These are phyloP conservation scores for Turritopsis dohrnii DNA, from an alignment of 30 jellyfish, hydroid and myxozoan species.

Conservation along the genomic window DNA sequence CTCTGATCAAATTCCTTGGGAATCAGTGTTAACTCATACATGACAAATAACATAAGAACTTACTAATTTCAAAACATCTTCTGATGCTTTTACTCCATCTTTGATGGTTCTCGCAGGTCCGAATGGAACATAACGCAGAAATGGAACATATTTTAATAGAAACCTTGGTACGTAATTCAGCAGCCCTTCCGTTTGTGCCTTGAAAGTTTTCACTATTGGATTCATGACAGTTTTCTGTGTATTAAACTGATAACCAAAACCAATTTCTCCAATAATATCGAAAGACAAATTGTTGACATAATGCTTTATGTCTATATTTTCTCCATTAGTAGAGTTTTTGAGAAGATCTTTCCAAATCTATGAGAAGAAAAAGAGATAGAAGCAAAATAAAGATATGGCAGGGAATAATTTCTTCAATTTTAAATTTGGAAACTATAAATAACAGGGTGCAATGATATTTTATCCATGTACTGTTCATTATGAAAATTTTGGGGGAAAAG, in stretches of 20 bases:
- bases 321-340: not conserved
- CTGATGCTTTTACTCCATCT: not conserved
- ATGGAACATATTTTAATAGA: constrained; percentile 1
- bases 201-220: not conserved
- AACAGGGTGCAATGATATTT: too few species aligned
- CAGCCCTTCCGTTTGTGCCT: not conserved
- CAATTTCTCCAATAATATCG: constrained; percentile 17
- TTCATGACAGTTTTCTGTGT: not conserved
- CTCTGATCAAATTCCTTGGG: too few species aligned
- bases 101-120: not conserved
- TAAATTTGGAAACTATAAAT: too few species aligned
- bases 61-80: not conserved
- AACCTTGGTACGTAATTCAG: not conserved
- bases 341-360: constrained; percentile 7
- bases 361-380: not conserved
- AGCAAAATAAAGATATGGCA: too few species aligned
- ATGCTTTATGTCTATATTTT: not conserved
- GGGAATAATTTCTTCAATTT: too few species aligned
- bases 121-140: not conserved
- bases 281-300: constrained; percentile 4
- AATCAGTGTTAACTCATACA: too few species aligned
- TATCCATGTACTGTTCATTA: too few species aligned
- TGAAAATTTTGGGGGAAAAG: too few species aligned
- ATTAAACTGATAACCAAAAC: constrained; percentile 13
- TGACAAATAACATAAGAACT: not conserved